Evolutionary conservation across 37 sponge, comb jelly and placozoan species (phyloP), one percentile per base, ranked within the genome.

Genomic region (Theonella swinhoei): DNA sequence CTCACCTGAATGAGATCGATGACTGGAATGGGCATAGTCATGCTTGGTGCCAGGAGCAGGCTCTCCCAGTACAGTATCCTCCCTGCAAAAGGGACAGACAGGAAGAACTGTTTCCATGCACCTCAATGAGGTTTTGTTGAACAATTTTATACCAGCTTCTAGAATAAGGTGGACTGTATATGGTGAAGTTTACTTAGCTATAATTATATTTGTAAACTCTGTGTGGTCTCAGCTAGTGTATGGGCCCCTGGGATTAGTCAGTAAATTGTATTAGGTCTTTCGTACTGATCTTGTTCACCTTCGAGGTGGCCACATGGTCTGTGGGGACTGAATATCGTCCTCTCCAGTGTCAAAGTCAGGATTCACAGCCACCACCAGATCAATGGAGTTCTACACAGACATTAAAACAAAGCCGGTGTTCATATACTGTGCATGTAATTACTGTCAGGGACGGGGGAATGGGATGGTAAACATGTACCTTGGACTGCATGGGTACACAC

Each of bases 341-440:
- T 64, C 69, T 39, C 71, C 70, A 17, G 61, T 23, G 3, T 79
- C 75, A n/a, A 65, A 79, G 64, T 87, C 88, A 5, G 83, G 81
- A 62, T 92, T 88, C 43, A 92, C 88, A 24, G 91, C 91, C 42
- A 91, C 91, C 22, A 91, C 91, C 42, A 91, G 75, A 39, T 91
- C 91, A 79, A 91, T 87, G 9, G 91, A 87, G n/a, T 42, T 78
- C 91, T 91, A 66, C n/a, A n/a, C n/a, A n/a, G n/a, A n/a, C 26
- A 38, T 30, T 41, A 35, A 28, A 33, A 37, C 8, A 37, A 34
- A 20, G 42, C 33, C 23, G 71, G 36, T 26, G 38, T 39, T 37
- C n/a, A 72, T 38, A 37, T 38, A 3, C 1, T 22, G 73, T 1
- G n/a, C 1, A 35, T 29, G 9, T 2, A 29, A 64, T 25, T 4